Conservation (phyloP, 1,140 invertebrate genomes). For the Pogonomyrmex californicus region DNA sequence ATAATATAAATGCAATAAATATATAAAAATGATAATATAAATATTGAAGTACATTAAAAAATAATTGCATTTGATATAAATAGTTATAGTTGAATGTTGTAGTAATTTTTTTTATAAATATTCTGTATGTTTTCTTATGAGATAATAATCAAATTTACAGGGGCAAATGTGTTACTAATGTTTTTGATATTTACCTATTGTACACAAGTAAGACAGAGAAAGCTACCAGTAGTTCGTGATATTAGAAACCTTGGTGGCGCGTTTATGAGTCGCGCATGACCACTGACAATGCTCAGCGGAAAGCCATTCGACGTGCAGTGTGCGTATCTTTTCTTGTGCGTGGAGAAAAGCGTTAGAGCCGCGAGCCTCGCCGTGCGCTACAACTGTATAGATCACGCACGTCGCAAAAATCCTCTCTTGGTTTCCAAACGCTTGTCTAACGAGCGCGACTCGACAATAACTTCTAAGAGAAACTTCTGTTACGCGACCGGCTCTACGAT, state of each 20-base stretch:
- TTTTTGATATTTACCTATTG: neutral
- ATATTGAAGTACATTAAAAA: neutral
- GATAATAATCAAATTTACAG: neutral
- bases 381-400: slow-evolving; percentile 66
- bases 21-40: neutral
- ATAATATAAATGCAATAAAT: no score
- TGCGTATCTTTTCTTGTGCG: slow-evolving; percentile 65
- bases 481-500: neutral
- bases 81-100: no score
- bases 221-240: slow-evolving; percentile 50
- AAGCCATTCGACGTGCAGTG: slow-evolving; percentile 71
- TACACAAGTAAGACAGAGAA: slow-evolving; percentile 31
- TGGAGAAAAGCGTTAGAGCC: slow-evolving; percentile 68
- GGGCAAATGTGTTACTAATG: neutral
- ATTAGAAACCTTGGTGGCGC: slow-evolving; percentile 74
- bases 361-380: slow-evolving; percentile 65
- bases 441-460: slow-evolving; percentile 41
- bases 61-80: neutral
- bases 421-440: slow-evolving; percentile 35
- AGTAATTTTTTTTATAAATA: no score
- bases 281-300: slow-evolving; percentile 75
- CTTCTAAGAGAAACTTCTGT: slow-evolving; percentile 36
- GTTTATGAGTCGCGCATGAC: slow-evolving; percentile 77
- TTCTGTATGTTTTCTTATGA: neutral
- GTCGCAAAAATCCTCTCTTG: slow-evolving; percentile 68